Base-by-base conservation (phyloP, 2,888 invertebrate species). In the Drosophila prolongata region DNA sequence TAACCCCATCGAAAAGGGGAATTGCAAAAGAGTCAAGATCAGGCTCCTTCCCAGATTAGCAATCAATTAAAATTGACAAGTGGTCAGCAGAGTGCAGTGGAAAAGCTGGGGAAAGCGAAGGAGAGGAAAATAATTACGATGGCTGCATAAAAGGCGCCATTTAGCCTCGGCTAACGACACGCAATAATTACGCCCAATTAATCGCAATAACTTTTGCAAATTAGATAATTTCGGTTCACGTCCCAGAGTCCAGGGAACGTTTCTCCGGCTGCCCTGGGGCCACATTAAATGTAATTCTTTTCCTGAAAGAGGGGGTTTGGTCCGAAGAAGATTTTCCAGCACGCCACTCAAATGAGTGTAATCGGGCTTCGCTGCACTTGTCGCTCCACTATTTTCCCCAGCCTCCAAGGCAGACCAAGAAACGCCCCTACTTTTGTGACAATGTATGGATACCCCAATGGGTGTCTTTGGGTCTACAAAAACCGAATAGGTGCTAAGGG, bases 1-100 rank as follows among this genome's bases (percentile, higher is more conserved):
- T 85, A 88, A 87, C 80, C 85, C 79, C 80, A 58, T 42, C 61
- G 46, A 40, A 55, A 47, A 10, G 38, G 53, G 35, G 37, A 19
- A 24, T 30, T 27, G 56, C 30, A 50, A 65, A 56, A 46, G 65
- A 64, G 58, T 58, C 70, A 67, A 75, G 86, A 79, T 86, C 82
- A 79, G 66, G 73, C 80, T 59, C 61, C 78, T 74, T 77, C 70
- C 76, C 81, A 90, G 90, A 90, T 90, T 90, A 90, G 90, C 89
- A 90, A 90, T 90, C 90, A 90, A 90, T 90, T 90, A 90, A 90
- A 90, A 90, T 89, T 90, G 90, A 89, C 87, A 90, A 90, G 78
- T 75, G 68, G 55, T 57, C 55, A 66, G 75, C 79, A 77, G 10
- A 73, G 67, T 67, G 68, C 58, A 14, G 11, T 11, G n/a, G 68